Evolutionary conservation across 2,888 invertebrate genomes (phyloP).

Genomic region (Drosophila putrida): DNA sequence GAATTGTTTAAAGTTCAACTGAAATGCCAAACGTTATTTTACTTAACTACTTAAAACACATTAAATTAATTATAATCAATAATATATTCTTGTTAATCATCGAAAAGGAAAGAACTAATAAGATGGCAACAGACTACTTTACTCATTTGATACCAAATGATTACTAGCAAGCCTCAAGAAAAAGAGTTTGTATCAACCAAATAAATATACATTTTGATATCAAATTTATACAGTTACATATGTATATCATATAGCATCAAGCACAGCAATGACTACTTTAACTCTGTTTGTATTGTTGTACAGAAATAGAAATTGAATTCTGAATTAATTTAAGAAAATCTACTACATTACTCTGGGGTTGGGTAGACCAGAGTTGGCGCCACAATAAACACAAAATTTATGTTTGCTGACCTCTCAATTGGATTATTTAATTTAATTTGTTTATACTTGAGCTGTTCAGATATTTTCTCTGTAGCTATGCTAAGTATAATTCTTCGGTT

Average conservation of each 20-base stretch:
- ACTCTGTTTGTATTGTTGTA: not conserved
- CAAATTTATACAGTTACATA: not conserved
- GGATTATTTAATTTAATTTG: not conserved
- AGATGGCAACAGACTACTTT: not conserved
- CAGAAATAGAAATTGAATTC: constrained; percentile 5
- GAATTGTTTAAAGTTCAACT: too few relatives aligned
- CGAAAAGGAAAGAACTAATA: not conserved
- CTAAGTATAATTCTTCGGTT: too few relatives aligned
- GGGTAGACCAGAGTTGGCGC: constrained; percentile 2
- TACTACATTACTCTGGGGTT: not conserved
- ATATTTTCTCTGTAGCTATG: not conserved
- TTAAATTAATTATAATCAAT: too few relatives aligned
- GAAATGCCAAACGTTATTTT: not conserved
- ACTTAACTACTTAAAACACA: not conserved
- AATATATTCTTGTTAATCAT: not conserved
- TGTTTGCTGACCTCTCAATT: constrained; percentile 10
- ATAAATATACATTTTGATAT: not conserved
- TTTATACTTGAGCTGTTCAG: not conserved
- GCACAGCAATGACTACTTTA: not conserved
- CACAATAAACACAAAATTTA: constrained; percentile 1
- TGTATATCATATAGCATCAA: not conserved
- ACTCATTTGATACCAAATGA: not conserved
- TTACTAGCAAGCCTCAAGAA: not conserved
- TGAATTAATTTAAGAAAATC: constrained; percentile 2
- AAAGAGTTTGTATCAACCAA: too few relatives aligned